Base-by-base conservation (phyloP, 2,888 invertebrate species). In the Sympetrum striolatum region DNA sequence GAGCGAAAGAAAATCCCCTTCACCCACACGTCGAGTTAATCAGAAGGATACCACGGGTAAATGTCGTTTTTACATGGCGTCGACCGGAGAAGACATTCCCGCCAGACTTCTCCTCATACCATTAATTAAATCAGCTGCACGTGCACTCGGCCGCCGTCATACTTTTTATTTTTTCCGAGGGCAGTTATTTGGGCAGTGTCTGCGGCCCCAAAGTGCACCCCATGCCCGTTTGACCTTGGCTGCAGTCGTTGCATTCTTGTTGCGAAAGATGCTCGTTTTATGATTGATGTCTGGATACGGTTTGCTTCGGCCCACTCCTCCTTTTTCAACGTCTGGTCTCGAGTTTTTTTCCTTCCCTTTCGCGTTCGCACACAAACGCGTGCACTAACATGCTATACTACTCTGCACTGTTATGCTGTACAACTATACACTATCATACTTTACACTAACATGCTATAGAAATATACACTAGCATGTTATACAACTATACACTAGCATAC, bases 181-280 rank as follows among this genome's bases (percentile, higher is more conserved):
- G 31, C 31, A 31, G 18, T 15, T 25, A 48, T 25, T 44, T 44
- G 53, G 31, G 35, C 58, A 31, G 35, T 2, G 73, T 25, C 31
- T 73, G 37, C 86, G 58, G 48, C 58, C 82, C 39, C 15, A n/a
- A 64, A 86, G 86, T 60, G 86, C 82, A 58, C 82, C 58, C 31
- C 86, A 86, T 86, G 86, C 86, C n/a, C n/a, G 39, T 86, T 60
- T 86, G 86, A 86, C 86, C 86, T 86, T 86, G 86, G 60, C 86
- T 60, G 64, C 58, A 53, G 53, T 53, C 35, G 82, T 37, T 60
- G 60, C 60, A 22, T 86, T 86, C 86, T 64, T 60, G 86, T 86
- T 60, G 86, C 58, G 81, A 37, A 44, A 81, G 37, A 53, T n/a
- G 81, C 44, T 53, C 81, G 48, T 53, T 53, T 81, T 31, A 25